Conservation (phyloP, 2,113 vertebrate species). For the Chloebia gouldiae region DNA sequence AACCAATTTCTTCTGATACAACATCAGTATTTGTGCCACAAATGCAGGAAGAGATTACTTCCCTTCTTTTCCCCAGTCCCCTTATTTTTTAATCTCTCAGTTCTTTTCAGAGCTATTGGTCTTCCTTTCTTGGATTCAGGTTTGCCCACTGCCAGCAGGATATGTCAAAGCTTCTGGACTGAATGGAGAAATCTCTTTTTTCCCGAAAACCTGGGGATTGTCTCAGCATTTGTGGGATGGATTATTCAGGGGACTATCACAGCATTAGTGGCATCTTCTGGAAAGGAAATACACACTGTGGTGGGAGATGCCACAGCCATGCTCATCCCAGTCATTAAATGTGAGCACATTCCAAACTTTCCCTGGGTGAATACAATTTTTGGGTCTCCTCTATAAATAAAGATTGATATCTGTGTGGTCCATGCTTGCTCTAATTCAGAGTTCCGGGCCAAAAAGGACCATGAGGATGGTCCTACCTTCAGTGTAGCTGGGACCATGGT, state of each 20-base stretch:
- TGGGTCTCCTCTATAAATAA: background rate
- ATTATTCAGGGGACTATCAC: background rate
- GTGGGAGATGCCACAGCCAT: background rate
- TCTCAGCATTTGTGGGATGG: background rate
- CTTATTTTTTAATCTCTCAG: background rate
- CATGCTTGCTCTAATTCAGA: background rate
- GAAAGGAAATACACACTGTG: background rate
- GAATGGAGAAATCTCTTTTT: background rate
- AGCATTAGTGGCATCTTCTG: background rate
- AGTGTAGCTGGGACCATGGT: background rate
- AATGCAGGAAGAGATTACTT: background rate
- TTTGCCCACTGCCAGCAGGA: background rate
- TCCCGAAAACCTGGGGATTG: background rate
- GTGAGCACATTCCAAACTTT: background rate
- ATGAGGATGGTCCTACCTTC: background rate
- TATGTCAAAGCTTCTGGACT: background rate
- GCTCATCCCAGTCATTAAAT: background rate
- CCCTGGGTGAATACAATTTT: background rate
- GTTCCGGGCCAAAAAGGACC: background rate
- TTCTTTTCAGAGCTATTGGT: background rate
- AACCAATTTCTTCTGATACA: background rate
- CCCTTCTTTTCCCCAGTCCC: background rate
- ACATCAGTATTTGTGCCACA: background rate
- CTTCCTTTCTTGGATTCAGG: background rate
- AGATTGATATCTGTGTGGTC: background rate